Evolutionary conservation across 2,888 invertebrate genomes (phyloP).

Genomic region (Oscheius sp.): DNA sequence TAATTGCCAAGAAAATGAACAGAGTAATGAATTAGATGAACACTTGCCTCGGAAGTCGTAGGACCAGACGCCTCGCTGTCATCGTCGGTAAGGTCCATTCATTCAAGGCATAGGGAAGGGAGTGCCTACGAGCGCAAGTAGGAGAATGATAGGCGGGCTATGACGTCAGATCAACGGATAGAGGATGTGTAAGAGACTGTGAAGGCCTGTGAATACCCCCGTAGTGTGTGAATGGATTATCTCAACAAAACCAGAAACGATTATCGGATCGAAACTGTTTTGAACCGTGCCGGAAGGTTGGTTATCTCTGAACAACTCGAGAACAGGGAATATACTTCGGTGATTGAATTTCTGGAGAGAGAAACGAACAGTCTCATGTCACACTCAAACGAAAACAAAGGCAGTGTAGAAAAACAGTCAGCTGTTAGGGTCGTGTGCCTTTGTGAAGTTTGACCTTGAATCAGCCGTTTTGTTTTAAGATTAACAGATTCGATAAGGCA

Average conservation of each 20-base stretch:
- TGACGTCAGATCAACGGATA: conserved; percentile 21
- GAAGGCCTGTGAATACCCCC: conserved; percentile 15
- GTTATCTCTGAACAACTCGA: too few species aligned
- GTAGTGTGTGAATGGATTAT: too few species aligned
- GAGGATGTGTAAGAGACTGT: conserved; percentile 33
- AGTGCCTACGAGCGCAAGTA: conserved; percentile 20
- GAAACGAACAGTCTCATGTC: too few species aligned
- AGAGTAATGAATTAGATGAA: too few species aligned
- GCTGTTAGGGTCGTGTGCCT: conserved; percentile 14
- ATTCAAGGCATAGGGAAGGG: conserved; percentile 29
- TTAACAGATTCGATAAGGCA: conserved; percentile 17
- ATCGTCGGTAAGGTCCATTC: conserved; percentile 34
- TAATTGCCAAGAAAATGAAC: too few species aligned
- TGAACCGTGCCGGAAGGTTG: too few species aligned
- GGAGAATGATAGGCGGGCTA: conserved; percentile 35
- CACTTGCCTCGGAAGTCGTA: conserved; percentile 25
- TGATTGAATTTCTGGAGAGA: too few species aligned
- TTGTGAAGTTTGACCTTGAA: conserved; percentile 23
- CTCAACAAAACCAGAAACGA: too few species aligned
- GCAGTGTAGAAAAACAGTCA: background rate
- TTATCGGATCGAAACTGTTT: too few species aligned
- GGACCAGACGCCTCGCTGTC: conserved; percentile 26
- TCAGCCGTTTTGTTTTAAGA: conserved; percentile 15
- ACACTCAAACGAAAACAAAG: too few species aligned
- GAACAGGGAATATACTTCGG: too few species aligned